Base-by-base conservation (phyloP, 2,113 vertebrate genomes). In the Irena cyanogastra region DNA sequence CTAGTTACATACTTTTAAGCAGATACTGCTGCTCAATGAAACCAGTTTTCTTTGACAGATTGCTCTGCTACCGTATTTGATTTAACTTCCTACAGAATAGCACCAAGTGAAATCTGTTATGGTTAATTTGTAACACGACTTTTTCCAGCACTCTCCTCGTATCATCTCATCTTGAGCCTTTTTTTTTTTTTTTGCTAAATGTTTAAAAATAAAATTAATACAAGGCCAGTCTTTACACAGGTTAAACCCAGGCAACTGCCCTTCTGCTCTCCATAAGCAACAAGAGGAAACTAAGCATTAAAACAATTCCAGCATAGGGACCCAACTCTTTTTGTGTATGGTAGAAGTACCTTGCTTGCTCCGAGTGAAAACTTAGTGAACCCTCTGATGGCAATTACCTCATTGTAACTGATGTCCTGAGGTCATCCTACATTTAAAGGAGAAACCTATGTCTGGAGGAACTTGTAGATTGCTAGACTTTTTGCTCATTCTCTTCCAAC, bases 41-140 rank as follows among this genome's bases (percentile, higher is more conserved):
- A 85, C 70, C 70, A 71, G 76, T 71, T 96, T 92, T 65, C 92
- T 88, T 92, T 96, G 97, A 97, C 52, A 78, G 75, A 97, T 97
- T 96, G 74, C 87, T 95, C 71, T 91, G 96, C 97, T 98, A 96
- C 95, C 95, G 94, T 95, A 90, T 97, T 97, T 94, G 80, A 96
- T 97, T 97, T 94, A 83, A 37, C 93, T 97, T 97, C 83, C 83
- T 74, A 94, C 37, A 79, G 81, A 95, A 83, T 54, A 91, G 37
- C 23, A 75, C 60, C 76, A 84, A 93, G 37, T 63, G 61, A 95
- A 97, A 97, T 97, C 89, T 94, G 88, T 85, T 97, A 76, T 17
- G 49, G 50, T 96, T 96, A 94, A 95, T 49, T 82, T 83, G 70
- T 87, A 86, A 52, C 59, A 69, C 31, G 23, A 87, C 83, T 97